phyloP scores from a whole-genome alignment of 2,113 vertebrate species.

The Dunckerocampus dactyliophorus region DNA sequence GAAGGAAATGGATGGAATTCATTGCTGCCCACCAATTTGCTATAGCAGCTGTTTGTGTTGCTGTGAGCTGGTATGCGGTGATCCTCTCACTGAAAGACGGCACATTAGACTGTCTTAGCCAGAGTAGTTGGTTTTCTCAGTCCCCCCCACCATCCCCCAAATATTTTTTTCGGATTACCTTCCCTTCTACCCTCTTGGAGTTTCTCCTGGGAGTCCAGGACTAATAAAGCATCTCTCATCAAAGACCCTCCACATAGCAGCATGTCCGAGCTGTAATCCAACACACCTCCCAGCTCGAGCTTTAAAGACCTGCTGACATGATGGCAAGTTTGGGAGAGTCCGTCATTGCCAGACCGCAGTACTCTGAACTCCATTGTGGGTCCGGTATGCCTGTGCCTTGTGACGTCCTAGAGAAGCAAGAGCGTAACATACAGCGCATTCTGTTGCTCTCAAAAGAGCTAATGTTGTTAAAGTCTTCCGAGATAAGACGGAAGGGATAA shows the following conservation, averaged over 20 bases:
- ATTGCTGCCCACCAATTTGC: slow-evolving; percentile 30
- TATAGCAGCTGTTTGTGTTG: slow-evolving; percentile 54
- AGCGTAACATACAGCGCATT: slow-evolving; percentile 18
- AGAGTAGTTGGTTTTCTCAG: slow-evolving; percentile 42
- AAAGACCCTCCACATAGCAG: slow-evolving; percentile 54
- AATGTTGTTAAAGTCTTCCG: slow-evolving; percentile 52
- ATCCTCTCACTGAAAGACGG: slow-evolving; percentile 55
- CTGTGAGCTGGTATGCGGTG: slow-evolving; percentile 35
- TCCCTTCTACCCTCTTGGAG: slow-evolving; percentile 26
- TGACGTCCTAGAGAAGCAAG: slow-evolving; percentile 35
- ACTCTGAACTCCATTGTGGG: slow-evolving; percentile 37
- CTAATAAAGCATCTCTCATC: slow-evolving; percentile 63
- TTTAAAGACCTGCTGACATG: slow-evolving; percentile 65
- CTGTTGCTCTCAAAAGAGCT: slow-evolving; percentile 39
- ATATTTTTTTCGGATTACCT: slow-evolving; percentile 58
- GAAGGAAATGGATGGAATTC: not conserved
- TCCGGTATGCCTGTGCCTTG: slow-evolving; percentile 40
- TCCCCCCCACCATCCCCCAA: slow-evolving; percentile 1
- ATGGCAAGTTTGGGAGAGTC: slow-evolving; percentile 47
- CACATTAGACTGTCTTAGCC: slow-evolving; percentile 53
- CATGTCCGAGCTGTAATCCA: slow-evolving; percentile 48
- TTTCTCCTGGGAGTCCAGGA: slow-evolving; percentile 48
- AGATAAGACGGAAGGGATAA: slow-evolving; percentile 37
- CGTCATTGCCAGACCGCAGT: slow-evolving; percentile 46
- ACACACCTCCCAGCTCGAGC: slow-evolving; percentile 42